Conservation (phyloP, 1,140 invertebrate genomes). For the Aradophagus sp. region DNA sequence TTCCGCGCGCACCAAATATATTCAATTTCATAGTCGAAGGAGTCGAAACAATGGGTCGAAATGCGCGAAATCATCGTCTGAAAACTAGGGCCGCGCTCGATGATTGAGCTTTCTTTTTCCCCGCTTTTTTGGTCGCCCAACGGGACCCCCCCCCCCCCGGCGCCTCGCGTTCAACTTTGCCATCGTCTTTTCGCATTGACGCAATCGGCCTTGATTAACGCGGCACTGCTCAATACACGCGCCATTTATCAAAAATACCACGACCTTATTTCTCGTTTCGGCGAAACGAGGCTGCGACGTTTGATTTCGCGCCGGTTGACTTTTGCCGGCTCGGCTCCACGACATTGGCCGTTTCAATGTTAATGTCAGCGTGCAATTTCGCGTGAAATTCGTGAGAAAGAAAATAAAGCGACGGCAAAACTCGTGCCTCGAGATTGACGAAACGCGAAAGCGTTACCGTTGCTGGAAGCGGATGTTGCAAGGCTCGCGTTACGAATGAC, state of each 20-base stretch:
- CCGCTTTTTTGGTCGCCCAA: constrained; percentile 8
- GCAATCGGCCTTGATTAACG: constrained; percentile 42
- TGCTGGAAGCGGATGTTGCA: too few relatives aligned
- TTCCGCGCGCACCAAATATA: constrained; percentile 26
- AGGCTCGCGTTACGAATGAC: too few relatives aligned
- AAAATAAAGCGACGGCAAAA: too few relatives aligned
- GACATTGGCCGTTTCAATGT: too few relatives aligned
- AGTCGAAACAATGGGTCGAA: constrained; percentile 21
- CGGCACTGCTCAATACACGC: constrained; percentile 26
- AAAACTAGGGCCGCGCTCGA: constrained; percentile 18
- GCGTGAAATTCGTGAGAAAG: too few relatives aligned
- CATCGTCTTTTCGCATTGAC: constrained; percentile 22
- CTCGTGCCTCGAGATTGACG: too few relatives aligned
- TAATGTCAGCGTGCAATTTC: too few relatives aligned
- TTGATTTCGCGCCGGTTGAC: constrained; percentile 10
- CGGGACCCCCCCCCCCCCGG: constrained; percentile 7
- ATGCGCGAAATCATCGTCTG: constrained; percentile 17
- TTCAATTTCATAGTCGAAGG: constrained; percentile 41
- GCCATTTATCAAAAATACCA: constrained; percentile 47
- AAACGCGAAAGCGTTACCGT: too few relatives aligned
- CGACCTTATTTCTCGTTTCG: constrained; percentile 27
- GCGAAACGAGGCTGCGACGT: constrained; percentile 13
- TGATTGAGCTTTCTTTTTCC: constrained; percentile 32
- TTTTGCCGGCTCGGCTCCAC: too few relatives aligned
- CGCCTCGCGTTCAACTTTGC: neutral